A percentile compares a stretch with the other conserved stretches of the same genome.
Conservation (phyloP, 1,140 invertebrate species). For the Pemphigus obesinymphae region DNA sequence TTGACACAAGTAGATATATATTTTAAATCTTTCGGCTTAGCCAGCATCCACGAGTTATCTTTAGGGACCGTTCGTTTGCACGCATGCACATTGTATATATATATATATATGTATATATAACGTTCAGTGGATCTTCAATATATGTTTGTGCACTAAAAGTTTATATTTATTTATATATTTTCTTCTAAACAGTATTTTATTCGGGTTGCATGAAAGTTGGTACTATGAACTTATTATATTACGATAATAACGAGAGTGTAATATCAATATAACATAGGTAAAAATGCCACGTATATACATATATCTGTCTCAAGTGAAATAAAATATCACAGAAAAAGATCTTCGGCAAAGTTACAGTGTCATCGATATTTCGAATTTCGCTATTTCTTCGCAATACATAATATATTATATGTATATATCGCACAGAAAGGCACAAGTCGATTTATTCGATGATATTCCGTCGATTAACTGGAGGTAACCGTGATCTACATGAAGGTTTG, state of each 20-base stretch:
- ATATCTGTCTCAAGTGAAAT: too few species aligned
- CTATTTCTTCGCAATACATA: neutral
- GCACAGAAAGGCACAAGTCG: neutral
- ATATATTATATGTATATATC: neutral
- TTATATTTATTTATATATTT: slow-evolving; percentile 13
- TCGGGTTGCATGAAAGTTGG: too few species aligned
- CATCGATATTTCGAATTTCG: neutral
- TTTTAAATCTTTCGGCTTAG: neutral
- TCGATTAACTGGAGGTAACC: neutral
- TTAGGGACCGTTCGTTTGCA: too few species aligned
- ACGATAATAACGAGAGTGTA: neutral
- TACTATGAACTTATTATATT: neutral
- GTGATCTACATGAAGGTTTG: neutral
- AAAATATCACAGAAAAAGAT: neutral
- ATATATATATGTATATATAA: neutral
- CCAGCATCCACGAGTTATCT: too few species aligned
- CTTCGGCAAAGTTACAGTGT: neutral
- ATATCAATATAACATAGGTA: neutral
- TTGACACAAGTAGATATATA: neutral
- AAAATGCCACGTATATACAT: neutral
- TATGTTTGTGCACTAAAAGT: neutral
- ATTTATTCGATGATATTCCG: neutral
- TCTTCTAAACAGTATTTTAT: neutral
- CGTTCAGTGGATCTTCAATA: too few species aligned
- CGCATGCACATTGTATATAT: neutral